Conservation (phyloP, 2,113 vertebrate genomes). For the Siphamia tubifer region DNA sequence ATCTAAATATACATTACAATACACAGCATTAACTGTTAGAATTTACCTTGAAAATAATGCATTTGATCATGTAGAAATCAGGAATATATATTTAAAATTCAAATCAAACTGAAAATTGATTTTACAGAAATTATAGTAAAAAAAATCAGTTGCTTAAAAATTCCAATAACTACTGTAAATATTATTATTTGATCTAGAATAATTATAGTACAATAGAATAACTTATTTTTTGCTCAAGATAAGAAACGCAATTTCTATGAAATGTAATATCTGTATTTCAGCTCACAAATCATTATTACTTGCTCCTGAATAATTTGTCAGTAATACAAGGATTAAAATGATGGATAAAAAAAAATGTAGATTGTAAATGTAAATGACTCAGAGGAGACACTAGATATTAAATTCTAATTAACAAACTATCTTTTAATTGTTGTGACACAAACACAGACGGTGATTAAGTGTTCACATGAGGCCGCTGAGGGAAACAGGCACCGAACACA, state of each 20-base stretch:
- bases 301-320: not conserved
- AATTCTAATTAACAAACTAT: constrained; percentile 18
- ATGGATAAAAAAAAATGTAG: not conserved
- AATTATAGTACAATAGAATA: not conserved
- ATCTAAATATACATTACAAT: not conserved
- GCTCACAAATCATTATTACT: not conserved
- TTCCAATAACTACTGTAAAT: no score
- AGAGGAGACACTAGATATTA: not conserved
- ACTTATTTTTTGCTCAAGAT: not conserved
- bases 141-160: no score
- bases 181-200: not conserved
- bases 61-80: not conserved
- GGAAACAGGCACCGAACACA: constrained; percentile 30
- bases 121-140: not conserved
- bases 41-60: not conserved
- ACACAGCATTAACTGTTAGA: not conserved
- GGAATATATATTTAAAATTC: no score
- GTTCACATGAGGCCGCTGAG: constrained; percentile 17
- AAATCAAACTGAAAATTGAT: no score
- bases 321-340: not conserved
- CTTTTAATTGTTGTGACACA: constrained; percentile 34
- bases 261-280: not conserved
- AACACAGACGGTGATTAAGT: constrained; percentile 21
- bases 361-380: not conserved
- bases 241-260: not conserved